Evolutionary conservation across 2,113 vertebrate genomes (phyloP).

Genomic region (Colaptes auratus): DNA sequence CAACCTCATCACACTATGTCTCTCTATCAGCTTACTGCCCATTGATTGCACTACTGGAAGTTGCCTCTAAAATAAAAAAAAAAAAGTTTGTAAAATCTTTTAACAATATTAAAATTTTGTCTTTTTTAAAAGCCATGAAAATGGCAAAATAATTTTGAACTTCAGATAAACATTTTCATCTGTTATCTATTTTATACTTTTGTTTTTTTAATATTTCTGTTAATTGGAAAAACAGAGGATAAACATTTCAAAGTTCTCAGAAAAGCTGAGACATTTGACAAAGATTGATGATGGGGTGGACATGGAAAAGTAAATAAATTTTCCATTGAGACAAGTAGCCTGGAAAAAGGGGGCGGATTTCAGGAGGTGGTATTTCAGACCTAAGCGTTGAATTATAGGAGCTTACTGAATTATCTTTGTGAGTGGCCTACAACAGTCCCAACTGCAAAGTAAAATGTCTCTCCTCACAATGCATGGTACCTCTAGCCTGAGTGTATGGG

Average conservation of each 20-base stretch:
- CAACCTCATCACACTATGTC: not conserved
- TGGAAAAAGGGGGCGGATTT: not conserved
- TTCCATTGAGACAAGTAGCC: not conserved
- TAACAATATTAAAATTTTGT: not conserved
- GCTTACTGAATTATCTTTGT: not conserved
- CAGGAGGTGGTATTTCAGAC: not conserved
- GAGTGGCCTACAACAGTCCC: not conserved
- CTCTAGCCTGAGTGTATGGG: fast-evolving
- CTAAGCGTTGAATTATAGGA: not conserved
- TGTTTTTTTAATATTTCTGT: not conserved
- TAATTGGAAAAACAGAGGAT: not conserved
- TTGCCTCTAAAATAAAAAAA: not conserved
- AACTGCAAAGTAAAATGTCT: not conserved
- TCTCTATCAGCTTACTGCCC: not conserved
- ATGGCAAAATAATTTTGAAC: not conserved
- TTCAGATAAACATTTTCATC: not conserved
- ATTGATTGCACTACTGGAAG: not conserved
- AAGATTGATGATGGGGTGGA: not conserved
- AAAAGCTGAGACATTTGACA: not conserved
- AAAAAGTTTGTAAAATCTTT: not conserved
- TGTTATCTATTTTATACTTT: too few relatives aligned
- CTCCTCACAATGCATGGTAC: not conserved
- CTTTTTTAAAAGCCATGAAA: not conserved
- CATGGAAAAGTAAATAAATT: not conserved
- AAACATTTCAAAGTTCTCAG: not conserved